Percentiles rank a stretch among this genome's conserved stretches.
Evolutionary conservation across 2,888 invertebrate species (phyloP).

Genomic region (Kuschelorhynchus macadamiae): DNA sequence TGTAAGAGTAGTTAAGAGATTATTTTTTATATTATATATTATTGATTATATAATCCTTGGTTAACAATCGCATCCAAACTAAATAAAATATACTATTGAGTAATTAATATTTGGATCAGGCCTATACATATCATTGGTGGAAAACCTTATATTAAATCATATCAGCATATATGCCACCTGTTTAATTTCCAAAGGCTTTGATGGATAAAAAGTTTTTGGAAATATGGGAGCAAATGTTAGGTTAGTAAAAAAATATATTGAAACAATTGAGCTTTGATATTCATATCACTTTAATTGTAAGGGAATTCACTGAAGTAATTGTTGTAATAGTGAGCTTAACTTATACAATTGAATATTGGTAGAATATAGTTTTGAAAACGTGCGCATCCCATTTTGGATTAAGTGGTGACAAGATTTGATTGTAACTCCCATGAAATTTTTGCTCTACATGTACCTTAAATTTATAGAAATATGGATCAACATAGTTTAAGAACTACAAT

Average conservation of each 20-base stretch:
- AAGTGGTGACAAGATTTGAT: slow-evolving; percentile 29
- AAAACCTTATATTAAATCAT: slow-evolving; percentile 37
- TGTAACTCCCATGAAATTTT: slow-evolving; percentile 55
- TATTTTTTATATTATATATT: slow-evolving; percentile 31
- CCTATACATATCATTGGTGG: slow-evolving; percentile 48
- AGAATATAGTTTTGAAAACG: slow-evolving; percentile 21
- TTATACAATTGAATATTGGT: slow-evolving; percentile 9
- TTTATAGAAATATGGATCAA: slow-evolving; percentile 17
- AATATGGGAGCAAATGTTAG: slow-evolving; percentile 33
- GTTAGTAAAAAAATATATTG: slow-evolving; percentile 48
- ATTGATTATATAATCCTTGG: background rate
- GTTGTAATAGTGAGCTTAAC: slow-evolving; percentile 18
- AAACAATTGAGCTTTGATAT: slow-evolving; percentile 46
- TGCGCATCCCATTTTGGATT: slow-evolving; percentile 20
- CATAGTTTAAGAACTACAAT: slow-evolving; percentile 21
- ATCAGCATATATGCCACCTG: slow-evolving; percentile 38
- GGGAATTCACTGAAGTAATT: too few species aligned
- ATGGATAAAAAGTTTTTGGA: slow-evolving; percentile 41
- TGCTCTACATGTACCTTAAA: slow-evolving; percentile 65
- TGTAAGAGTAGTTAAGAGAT: slow-evolving; percentile 21
- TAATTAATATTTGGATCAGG: slow-evolving; percentile 32
- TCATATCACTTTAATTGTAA: slow-evolving; percentile 6
- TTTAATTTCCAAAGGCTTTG: slow-evolving; percentile 33
- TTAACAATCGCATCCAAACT: slow-evolving; percentile 43
- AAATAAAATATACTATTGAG: slow-evolving; percentile 12